Evolutionary conservation across 1,140 invertebrate genomes (phyloP).

Genomic region (Coelopa frigida): DNA sequence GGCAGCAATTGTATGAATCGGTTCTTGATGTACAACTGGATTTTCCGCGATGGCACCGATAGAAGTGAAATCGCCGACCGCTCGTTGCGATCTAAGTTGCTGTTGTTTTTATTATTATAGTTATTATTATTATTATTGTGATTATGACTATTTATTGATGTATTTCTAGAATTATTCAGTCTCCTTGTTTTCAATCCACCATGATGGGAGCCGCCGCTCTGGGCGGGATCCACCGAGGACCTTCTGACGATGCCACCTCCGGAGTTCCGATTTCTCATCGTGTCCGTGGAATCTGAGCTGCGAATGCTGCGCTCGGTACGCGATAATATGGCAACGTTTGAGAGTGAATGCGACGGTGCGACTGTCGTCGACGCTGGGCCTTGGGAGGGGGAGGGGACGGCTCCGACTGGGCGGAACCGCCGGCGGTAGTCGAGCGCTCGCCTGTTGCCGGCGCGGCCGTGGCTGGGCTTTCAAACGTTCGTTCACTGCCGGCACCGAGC

Average conservation of each 20-base stretch:
- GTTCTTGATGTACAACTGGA: constrained; percentile 74
- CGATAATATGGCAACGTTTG: constrained; percentile 35
- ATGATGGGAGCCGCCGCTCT: too few relatives aligned
- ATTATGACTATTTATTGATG: constrained; percentile 36
- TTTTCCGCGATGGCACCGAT: constrained; percentile 61
- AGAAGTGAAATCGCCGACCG: constrained; percentile 57
- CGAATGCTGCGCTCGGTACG: constrained; percentile 41
- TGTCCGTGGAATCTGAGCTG: constrained; percentile 16
- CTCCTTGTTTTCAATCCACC: constrained; percentile 44
- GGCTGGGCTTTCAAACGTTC: neutral
- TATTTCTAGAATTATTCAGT: constrained; percentile 44
- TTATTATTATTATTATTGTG: constrained; percentile 8
- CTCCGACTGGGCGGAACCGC: constrained; percentile 1
- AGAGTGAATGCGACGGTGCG: neutral
- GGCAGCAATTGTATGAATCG: constrained; percentile 67
- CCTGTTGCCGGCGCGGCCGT: constrained; percentile 1
- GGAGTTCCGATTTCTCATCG: neutral
- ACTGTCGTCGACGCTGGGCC: constrained; percentile 1
- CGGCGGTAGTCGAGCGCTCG: neutral
- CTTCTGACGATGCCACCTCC: constrained; percentile 11
- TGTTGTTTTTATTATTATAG: constrained; percentile 18
- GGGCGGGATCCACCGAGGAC: too few relatives aligned
- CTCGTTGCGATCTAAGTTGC: constrained; percentile 48
- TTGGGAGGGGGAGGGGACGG: neutral
- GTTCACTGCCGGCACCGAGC: neutral